Evolutionary conservation across 2,113 vertebrate genomes (phyloP).

Genomic region (Lucifuga dentata): DNA sequence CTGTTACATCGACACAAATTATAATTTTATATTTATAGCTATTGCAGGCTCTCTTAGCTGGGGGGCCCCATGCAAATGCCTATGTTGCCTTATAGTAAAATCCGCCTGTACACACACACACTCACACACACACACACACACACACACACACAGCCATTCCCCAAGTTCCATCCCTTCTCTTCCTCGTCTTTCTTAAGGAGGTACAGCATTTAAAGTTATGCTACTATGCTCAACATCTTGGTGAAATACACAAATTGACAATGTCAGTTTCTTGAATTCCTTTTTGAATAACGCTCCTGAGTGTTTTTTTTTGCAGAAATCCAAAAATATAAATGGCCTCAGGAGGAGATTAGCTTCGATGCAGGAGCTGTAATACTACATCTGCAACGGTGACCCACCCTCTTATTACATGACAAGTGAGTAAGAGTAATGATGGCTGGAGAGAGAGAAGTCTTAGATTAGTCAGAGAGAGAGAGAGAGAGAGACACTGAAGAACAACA

Average conservation of each 20-base stretch:
- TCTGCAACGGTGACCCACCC: conserved; percentile 18
- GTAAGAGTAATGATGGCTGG: conserved; percentile 37
- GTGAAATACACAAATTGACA: background rate
- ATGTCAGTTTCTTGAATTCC: background rate
- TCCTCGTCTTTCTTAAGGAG: no score
- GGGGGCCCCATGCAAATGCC: no score
- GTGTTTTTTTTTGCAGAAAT: background rate
- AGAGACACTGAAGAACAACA: conserved; percentile 73
- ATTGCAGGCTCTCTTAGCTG: no score
- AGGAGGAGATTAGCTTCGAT: background rate
- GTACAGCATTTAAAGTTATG: conserved; percentile 51
- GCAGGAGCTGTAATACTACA: conserved; percentile 1
- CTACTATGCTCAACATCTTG: conserved; percentile 34
- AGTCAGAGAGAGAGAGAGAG: conserved; percentile 55
- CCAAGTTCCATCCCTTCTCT: no score
- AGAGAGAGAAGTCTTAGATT: conserved; percentile 48
- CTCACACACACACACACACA: conserved; percentile 35
- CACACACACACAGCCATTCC: conserved; percentile 5
- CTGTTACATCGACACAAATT: no score
- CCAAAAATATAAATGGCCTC: background rate
- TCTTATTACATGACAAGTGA: conserved; percentile 28
- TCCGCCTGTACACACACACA: conserved; percentile 20
- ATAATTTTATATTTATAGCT: no score
- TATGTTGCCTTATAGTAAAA: no score
- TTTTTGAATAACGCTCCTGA: no score